Evolutionary conservation across 2,113 vertebrate genomes (phyloP), one percentile per base, ranked within the genome.

Genomic region (Platycercus adscitus): DNA sequence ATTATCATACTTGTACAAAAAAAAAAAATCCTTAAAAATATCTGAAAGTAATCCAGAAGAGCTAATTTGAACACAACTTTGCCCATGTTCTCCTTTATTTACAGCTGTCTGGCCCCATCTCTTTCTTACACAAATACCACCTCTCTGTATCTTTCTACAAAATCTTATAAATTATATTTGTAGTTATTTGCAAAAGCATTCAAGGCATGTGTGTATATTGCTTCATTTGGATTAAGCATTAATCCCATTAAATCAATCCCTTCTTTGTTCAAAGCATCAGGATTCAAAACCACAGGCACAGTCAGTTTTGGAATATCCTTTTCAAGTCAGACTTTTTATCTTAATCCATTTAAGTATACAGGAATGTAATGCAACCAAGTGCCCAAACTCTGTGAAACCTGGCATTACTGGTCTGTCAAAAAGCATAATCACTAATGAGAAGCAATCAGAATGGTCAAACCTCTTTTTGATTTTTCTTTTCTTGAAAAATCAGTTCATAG

Each of bases 291-390:
- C 87, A 96, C 91, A 95, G 87, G 88, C 89, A 86, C 46, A 95
- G 65, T 87, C 86, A 83, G 96, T 96, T 96, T 90, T 93, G 88
- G 94, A 97, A 97, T 97, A 97, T 71, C 88, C 93, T 95, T 97
- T 95, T 93, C 83, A 93, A 96, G 83, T 86, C 79, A 92, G 79
- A 92, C 80, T 92, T 96, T 96, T 97, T 93, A 91, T 94, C 88
- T 91, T 93, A 93, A 96, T 80, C 88, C 86, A 96, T 80, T 93
- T 94, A 96, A 96, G 82, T 81, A 90, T 91, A 91, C 33, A 95
- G 82, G 82, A 96, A 92, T 81, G 69, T 58, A 91, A 92, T 14
- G 49, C 28, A 88, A 81, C 28, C 61, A 71, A 95, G 68, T 70
- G 72, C 81, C 37, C 83, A 84, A 71, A 78, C 39, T 69, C n/a